Base-by-base conservation (phyloP, 2,888 invertebrate genomes). In the Metalampra italica region DNA sequence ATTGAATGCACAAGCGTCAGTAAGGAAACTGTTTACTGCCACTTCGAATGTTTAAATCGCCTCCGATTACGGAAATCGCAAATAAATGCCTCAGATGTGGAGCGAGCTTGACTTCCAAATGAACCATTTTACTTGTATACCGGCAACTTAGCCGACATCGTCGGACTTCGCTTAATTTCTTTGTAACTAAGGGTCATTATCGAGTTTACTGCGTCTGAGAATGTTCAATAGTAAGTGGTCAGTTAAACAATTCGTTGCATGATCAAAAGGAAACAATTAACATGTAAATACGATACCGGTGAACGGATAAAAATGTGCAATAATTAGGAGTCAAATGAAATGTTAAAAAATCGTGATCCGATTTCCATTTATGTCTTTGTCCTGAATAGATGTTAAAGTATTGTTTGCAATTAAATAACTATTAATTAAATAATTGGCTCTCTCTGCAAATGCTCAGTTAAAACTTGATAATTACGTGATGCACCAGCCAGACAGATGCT, bases 61-160 rank as follows among this genome's bases (percentile, higher is more conserved):
- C 43, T 40, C 53, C 58, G 51, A 63, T 63, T 62, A 64, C 64
- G 62, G 69, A 71, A 66, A 62, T 56, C 49, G 53, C 56, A 51
- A 59, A 57, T 62, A 51, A 55, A 51, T 55, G 51, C 45, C 48
- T 47, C 14, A 39, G 39, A 39, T 39, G 39, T 39, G 14, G 39
- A 39, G 39, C 45, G 50, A 46, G 49, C 44, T 45, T 49, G 41
- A 43, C 50, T 47, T 47, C 45, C 47, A 51, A 47, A 43, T 41
- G 45, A 36, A 38, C 44, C 37, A 38, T 22, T 39, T 38, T n/a
- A 13, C 9, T 14, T 14, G 8, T 12, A 15, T 7, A 1, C 15
- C 39, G 7, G 13, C 9, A 39, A 39, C 14, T 14, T 39, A 4
- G 14, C 9, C 14, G 7, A 39, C 39, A 39, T 7, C 2, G 13